Evolutionary conservation across 2,888 invertebrate species (phyloP).

Genomic region (Luperina nickerlii): DNA sequence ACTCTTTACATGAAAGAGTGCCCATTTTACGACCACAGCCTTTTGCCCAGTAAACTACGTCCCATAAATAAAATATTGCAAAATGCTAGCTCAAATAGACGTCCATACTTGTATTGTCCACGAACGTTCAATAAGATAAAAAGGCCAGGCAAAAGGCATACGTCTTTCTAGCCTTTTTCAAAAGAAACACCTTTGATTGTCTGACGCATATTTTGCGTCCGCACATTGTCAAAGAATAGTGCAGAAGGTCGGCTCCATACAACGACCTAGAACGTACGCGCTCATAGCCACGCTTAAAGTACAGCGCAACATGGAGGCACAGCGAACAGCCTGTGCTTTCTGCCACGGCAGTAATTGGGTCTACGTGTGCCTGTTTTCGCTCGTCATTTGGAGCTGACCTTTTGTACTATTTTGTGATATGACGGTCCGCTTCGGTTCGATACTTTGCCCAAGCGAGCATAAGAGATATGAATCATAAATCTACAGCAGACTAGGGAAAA

Average conservation of each 20-base stretch:
- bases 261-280: not conserved
- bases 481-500: slow-evolving; percentile 31
- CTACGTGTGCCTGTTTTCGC: too few relatives aligned
- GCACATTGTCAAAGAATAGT: too few relatives aligned
- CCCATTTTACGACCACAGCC: not conserved
- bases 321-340: not conserved
- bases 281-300: not conserved
- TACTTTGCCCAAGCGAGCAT: slow-evolving; percentile 39
- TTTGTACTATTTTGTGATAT: not conserved
- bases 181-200: slow-evolving; percentile 9
- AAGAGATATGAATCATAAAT: slow-evolving; percentile 52
- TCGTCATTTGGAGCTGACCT: too few relatives aligned
- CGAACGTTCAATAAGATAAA: slow-evolving; percentile 6
- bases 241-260: not conserved
- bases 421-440: slow-evolving; percentile 15
- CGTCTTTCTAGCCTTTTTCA: not conserved
- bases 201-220: slow-evolving; percentile 5
- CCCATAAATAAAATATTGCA: slow-evolving; percentile 24
- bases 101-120: not conserved
- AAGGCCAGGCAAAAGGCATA: not conserved
- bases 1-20: not conserved
- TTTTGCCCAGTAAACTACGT: not conserved
- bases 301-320: not conserved
- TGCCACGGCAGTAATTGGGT: not conserved
- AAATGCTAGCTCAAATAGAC: not conserved